Base-by-base conservation (phyloP, 92 coral and sea anemone genomes). In the Micromussa lordhowensis region DNA sequence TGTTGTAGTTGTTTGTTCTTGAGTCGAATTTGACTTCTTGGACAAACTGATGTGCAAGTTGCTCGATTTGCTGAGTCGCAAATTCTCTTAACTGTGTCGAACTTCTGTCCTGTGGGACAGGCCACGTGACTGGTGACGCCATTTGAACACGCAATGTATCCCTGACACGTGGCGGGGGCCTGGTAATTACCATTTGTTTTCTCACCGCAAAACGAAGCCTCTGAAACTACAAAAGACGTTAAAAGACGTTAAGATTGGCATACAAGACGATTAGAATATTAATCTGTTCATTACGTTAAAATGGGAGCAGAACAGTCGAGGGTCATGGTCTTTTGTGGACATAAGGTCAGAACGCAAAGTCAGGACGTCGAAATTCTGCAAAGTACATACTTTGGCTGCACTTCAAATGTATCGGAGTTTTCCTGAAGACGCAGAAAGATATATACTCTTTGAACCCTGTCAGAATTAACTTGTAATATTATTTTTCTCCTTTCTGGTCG, bases 161-260 rank as follows among this genome's bases (percentile, higher is more conserved):
- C 91, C 49, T 73, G 75, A 75, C 93, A 86, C 59, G 96, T 77
- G 57, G 85, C 30, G 40, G 91, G 93, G 68, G 84, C 85, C 38
- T 90, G 91, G 88, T 94, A 94, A 51, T 83, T 73, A 13, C 96
- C 96, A 80, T 94, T 81, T 31, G 90, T 32, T 80, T 92, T 94
- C 11, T 59, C 75, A 22, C 90, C 87, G 82, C 95, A 94, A 87
- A 79, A 92, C 85, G 88, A 85, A 75, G 51, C 69, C 61, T 85
- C 78, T 28, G 88, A 61, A 24, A 85, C 92, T 94, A 55, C 75
- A 74, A 35, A 15, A 40, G n/a, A 70, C 40, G 22, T 18, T 19
- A 74, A 35, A 15, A 40, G n/a, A 70, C 40, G 22, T 18, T 19
- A 78, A 22, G 76, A 71, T 0, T 17, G 22, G 30, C 38, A 71